Evolutionary conservation across 2,888 invertebrate species (phyloP), one percentile per base, ranked within the genome.

Genomic region (Acleris cristana): DNA sequence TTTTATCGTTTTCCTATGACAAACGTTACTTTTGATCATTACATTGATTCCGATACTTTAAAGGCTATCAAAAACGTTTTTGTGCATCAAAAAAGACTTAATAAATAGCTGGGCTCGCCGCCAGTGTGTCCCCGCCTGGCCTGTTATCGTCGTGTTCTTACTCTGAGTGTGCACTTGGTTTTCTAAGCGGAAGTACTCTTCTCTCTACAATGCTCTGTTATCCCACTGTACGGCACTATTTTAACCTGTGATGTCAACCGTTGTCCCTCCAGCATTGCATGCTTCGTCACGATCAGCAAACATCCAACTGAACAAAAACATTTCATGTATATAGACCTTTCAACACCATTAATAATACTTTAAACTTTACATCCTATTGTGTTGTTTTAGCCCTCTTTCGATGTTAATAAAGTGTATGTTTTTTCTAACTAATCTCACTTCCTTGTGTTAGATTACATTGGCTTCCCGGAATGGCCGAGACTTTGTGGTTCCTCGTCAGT

Each of bases 81-180:
- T 45, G 19, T 63, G 45, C 48, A 26, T 49, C 19, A 34, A 23
- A 57, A 57, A 58, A 57, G 52, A 58, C 57, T 48, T 57, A 58
- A 63, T 63, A 53, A 67, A 54, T 62, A 23, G 51, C 56, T 58
- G 67, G 53, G 53, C 45, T 62, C 40, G 34, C 48, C 34, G 26
- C 58, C 18, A 23, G 23, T 58, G 51, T 61, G 40, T 63, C 57
- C 52, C 52, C 48, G 57, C 62, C 63, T 67, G 58, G 53, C 66
- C 55, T 61, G 16, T 57, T 18, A 56, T 57, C 66, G 49, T 61
- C 48, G 49, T 68, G 34, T 64, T 59, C 59, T 68, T 44, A 40
- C 44, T 72, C 62, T 71, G 30, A 69, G 67, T 71, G 49, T 71
- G 69, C 72, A 71, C 72, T 73, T 69, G 70, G 61, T 71, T 61